These are phyloP conservation scores for Upupa epops DNA, from an alignment of 2,113 vertebrate species.

Conservation along the genomic window DNA sequence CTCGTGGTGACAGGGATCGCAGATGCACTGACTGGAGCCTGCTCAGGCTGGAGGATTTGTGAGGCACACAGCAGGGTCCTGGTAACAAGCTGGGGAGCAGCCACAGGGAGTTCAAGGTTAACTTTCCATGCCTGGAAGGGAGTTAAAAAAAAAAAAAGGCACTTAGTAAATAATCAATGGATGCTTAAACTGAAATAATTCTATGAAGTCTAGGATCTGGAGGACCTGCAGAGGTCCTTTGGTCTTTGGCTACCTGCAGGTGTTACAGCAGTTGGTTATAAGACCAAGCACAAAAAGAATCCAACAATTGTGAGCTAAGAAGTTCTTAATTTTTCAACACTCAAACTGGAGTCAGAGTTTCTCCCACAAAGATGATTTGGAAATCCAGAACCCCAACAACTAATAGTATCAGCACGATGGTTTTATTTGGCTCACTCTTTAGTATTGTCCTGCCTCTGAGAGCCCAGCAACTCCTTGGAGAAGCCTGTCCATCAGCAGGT, in stretches of 20 bases:
- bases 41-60: background rate
- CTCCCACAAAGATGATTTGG: background rate
- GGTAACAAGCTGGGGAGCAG: background rate
- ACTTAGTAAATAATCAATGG: background rate
- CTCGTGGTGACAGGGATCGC: background rate
- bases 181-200: background rate
- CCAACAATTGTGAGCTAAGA: background rate
- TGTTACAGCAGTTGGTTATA: background rate
- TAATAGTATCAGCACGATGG: background rate
- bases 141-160: background rate
- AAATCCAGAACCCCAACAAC: background rate
- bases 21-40: background rate
- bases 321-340: background rate
- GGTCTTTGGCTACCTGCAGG: background rate
- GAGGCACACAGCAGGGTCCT: background rate
- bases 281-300: background rate
- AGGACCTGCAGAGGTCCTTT: background rate
- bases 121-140: background rate
- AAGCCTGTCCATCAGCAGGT: background rate
- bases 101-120: background rate
- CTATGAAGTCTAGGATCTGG: background rate
- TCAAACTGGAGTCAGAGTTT: background rate
- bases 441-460: slow-evolving; percentile 9
- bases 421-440: slow-evolving; percentile 6
- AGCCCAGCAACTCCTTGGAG: background rate